Percentiles rank a stretch among this genome's conserved stretches.
These are phyloP conservation scores for Hyposmocoma kahamanoa DNA, from an alignment of 1,140 invertebrate genomes.

Conservation along the genomic window DNA sequence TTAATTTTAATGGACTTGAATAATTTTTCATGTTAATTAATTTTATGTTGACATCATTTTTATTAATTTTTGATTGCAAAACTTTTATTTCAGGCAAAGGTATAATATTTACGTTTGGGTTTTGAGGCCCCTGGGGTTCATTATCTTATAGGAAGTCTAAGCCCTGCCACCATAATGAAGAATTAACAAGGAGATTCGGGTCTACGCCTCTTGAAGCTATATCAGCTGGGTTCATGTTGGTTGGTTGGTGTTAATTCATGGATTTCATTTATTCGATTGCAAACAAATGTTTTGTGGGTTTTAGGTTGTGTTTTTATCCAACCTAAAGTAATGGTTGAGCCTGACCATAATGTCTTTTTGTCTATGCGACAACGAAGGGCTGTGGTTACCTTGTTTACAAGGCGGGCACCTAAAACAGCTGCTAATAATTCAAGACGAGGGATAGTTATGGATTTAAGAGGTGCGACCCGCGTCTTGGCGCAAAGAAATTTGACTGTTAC, in stretches of 20 bases:
- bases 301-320: conserved; percentile 8
- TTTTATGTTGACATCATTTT: neutral
- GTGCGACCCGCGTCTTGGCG: conserved; percentile 6
- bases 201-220: conserved; percentile 5
- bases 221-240: conserved; percentile 10
- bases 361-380: neutral
- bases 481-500: neutral
- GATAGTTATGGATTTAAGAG: conserved; percentile 9
- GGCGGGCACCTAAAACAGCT: neutral
- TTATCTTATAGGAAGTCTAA: neutral
- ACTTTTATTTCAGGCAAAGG: neutral
- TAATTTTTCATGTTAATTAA: neutral
- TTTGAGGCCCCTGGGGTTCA: neutral
- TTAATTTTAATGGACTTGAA: neutral
- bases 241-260: conserved; percentile 9
- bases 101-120: neutral
- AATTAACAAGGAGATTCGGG: neutral
- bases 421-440: conserved; percentile 8
- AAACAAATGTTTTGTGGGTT: conserved; percentile 12
- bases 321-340: conserved; percentile 10
- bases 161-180: neutral
- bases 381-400: neutral
- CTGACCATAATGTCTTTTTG: conserved; percentile 5
- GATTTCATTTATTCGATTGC: conserved; percentile 12
- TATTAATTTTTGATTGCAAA: neutral